These are phyloP conservation scores for Macrophya alboannulata DNA, from an alignment of 2,888 invertebrate genomes.

Conservation along the genomic window DNA sequence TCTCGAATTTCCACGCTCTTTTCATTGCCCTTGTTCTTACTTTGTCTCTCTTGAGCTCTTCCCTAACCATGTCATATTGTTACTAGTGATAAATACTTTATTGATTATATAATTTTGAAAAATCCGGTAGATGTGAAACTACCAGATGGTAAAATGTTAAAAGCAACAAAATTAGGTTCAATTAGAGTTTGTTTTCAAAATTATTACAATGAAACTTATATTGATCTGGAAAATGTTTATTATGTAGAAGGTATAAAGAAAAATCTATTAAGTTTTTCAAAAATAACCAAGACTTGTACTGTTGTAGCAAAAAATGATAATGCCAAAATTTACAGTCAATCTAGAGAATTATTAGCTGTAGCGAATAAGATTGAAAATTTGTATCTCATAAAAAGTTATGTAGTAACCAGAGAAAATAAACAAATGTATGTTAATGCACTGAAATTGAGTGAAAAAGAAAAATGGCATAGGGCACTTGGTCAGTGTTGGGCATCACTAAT, in stretches of 20 bases:
- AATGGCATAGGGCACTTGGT: too few species aligned
- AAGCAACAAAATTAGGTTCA: constrained; percentile 59
- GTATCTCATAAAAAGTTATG: constrained; percentile 52
- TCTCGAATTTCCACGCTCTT: too few species aligned
- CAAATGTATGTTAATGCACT: constrained; percentile 26
- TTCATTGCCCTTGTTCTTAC: too few species aligned
- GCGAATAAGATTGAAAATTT: constrained; percentile 47
- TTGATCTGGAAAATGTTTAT: constrained; percentile 52
- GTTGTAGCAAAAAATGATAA: constrained; percentile 48
- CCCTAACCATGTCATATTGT: too few species aligned
- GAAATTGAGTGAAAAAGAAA: too few species aligned
- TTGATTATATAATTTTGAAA: constrained; percentile 57
- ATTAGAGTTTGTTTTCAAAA: constrained; percentile 46
- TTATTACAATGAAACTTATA: constrained; percentile 25
- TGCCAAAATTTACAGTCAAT: constrained; percentile 55
- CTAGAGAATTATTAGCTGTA: constrained; percentile 52
- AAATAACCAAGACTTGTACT: constrained; percentile 48
- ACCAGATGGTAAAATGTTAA: constrained; percentile 56
- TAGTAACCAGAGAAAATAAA: not conserved
- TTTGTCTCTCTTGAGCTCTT: too few species aligned
- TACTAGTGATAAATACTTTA: constrained; percentile 56
- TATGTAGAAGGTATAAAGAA: constrained; percentile 50
- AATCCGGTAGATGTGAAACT: constrained; percentile 61
- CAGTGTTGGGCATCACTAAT: too few species aligned
- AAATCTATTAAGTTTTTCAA: constrained; percentile 57